phyloP scores from a whole-genome alignment of 2,113 vertebrate genomes.

The Dicrurus megarhynchus region DNA sequence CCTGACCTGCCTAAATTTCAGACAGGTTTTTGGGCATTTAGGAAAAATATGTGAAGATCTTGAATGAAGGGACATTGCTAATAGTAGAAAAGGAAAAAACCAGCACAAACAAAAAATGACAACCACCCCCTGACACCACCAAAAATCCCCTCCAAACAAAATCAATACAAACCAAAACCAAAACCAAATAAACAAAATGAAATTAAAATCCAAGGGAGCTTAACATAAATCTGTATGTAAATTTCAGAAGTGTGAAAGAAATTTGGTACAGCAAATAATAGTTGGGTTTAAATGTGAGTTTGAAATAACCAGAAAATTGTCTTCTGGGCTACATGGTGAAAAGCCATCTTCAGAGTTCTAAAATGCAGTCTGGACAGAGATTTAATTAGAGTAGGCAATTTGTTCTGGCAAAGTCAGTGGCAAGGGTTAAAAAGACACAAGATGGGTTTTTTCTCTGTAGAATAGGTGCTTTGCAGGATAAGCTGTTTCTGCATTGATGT shows the following conservation, averaged over 20 bases:
- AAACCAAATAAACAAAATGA: not conserved
- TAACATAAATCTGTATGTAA: not conserved
- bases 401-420: not conserved
- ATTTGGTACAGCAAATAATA: not conserved
- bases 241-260: not conserved
- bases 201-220: not conserved
- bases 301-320: not conserved
- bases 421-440: not conserved
- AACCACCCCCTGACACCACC: not conserved
- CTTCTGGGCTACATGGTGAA: not conserved
- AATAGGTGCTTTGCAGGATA: not conserved
- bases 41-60: not conserved
- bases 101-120: not conserved
- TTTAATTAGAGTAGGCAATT: not conserved
- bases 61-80: not conserved
- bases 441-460: not conserved
- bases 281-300: not conserved
- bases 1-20: not conserved
- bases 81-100: fast-evolving
- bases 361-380: not conserved
- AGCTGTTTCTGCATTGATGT: not conserved
- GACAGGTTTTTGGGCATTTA: not conserved
- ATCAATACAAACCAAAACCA: not conserved
- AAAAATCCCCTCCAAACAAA: not conserved
- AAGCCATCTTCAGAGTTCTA: not conserved